A percentile compares a stretch with the other conserved stretches of the same genome.
These are phyloP conservation scores for Choloepus hoffmanni DNA, from an alignment of 2,113 vertebrate genomes.

Conservation along the genomic window DNA sequence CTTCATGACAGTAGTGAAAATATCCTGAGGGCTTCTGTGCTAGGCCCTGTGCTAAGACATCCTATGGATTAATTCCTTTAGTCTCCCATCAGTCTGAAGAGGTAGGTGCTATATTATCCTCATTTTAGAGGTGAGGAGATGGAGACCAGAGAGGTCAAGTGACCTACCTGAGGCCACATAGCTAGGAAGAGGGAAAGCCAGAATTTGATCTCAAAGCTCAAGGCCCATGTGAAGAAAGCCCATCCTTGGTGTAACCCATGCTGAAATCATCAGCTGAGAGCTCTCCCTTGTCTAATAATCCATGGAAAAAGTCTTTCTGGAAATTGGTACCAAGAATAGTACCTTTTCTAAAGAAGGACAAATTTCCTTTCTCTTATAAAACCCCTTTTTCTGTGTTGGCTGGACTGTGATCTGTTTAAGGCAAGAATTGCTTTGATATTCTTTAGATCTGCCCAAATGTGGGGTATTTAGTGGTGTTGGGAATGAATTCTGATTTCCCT, in stretches of 20 bases:
- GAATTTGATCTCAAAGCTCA: slow-evolving; percentile 4
- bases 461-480: background rate
- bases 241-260: background rate
- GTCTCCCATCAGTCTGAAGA: background rate
- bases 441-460: background rate
- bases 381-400: background rate
- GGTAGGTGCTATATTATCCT: background rate
- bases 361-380: background rate
- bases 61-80: background rate
- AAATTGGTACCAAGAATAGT: background rate
- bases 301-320: background rate
- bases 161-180: slow-evolving; percentile 12
- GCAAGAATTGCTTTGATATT: background rate
- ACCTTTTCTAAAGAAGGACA: background rate
- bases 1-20: background rate
- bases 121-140: background rate
- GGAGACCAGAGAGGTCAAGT: background rate
- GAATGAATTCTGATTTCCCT: background rate
- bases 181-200: background rate
- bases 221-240: background rate
- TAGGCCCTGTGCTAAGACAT: too few relatives aligned
- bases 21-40: background rate
- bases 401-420: background rate
- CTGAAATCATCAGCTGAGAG: background rate
- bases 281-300: background rate